phyloP scores from a whole-genome alignment of 2,888 invertebrate genomes.

The Limnephilus rhombicus region DNA sequence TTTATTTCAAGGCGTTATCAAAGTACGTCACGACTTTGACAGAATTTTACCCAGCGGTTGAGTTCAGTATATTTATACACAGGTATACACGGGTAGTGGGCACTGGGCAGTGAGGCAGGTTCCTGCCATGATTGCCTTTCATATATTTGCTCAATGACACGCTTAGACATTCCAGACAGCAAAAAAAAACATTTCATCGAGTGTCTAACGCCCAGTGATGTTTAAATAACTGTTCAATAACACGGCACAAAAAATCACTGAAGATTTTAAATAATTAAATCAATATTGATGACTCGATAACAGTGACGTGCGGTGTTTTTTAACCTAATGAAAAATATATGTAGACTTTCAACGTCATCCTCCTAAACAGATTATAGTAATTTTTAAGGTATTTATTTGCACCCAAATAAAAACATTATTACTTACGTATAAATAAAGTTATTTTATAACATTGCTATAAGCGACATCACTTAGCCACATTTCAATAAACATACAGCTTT shows the following conservation, averaged over 20 bases:
- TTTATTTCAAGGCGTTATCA: slow-evolving; percentile 18
- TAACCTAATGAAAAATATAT: neutral
- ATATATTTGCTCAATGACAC: slow-evolving; percentile 40
- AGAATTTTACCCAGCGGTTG: slow-evolving; percentile 13
- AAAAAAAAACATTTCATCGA: slow-evolving; percentile 17
- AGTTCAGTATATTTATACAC: neutral
- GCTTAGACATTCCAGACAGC: slow-evolving; percentile 29
- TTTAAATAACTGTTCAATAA: slow-evolving; percentile 2
- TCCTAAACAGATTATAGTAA: too few species aligned
- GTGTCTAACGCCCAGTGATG: slow-evolving; percentile 7
- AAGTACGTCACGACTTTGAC: slow-evolving; percentile 36
- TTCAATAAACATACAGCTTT: too few species aligned
- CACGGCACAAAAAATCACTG: neutral
- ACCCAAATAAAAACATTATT: too few species aligned
- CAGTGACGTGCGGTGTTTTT: neutral
- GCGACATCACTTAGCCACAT: too few species aligned
- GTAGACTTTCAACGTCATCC: too few species aligned
- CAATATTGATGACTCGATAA: neutral
- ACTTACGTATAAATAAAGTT: too few species aligned
- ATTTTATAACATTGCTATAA: too few species aligned
- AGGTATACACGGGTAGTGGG: neutral
- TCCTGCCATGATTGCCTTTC: slow-evolving; percentile 37
- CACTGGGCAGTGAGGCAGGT: neutral
- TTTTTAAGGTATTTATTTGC: too few species aligned
- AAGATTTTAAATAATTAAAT: neutral